Base-by-base conservation (phyloP, 2,888 invertebrate genomes). In the Drosophila formosana region DNA sequence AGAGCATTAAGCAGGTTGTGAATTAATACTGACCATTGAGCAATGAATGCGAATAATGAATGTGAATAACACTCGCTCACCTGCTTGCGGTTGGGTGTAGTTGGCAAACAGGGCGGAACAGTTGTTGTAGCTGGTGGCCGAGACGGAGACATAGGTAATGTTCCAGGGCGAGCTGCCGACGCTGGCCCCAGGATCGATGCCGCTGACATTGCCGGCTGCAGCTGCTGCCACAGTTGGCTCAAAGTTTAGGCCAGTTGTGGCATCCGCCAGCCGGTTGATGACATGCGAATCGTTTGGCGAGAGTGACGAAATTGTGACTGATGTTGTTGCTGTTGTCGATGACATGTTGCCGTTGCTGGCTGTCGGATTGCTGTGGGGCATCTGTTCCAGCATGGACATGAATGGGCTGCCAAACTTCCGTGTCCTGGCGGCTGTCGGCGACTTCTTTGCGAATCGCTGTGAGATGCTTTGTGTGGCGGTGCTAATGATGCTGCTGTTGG, bases 81-180 rank as follows among this genome's bases (percentile, higher is more conserved):
- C 91, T 75, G 81, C 55, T 58, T 82, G 78, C n/a, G 90, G 90
- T 41, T 85, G 85, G 39, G 89, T 89, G 53, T 89, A 91, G 76
- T 91, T 90, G 85, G 84, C 82, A 70, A 91, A 91, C 4, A 90
- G 66, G 8, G 86, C 77, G 41, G 90, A 90, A 60, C 91, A 91
- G 62, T 89, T 91, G 47, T 88, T 88, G 46, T 77, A 82, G 61
- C 77, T 91, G 57, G 75, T 81, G 67, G 76, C 80, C 37, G 77
- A 64, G n/a, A 72, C 65, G n/a, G 78, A 51, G 32, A 63, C 50
- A 9, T 76, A 57, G 45, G 85, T 73, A 30, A 71, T 23, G 56
- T 71, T 73, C 74, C 69, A 66, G 25, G 53, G 32, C 0, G 57
- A n/a, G 25, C 41, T 60, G 72, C 41, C 53, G 65, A 47, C 62